phyloP scores from a whole-genome alignment of 2,888 invertebrate species.

The Aphidius colemani region DNA sequence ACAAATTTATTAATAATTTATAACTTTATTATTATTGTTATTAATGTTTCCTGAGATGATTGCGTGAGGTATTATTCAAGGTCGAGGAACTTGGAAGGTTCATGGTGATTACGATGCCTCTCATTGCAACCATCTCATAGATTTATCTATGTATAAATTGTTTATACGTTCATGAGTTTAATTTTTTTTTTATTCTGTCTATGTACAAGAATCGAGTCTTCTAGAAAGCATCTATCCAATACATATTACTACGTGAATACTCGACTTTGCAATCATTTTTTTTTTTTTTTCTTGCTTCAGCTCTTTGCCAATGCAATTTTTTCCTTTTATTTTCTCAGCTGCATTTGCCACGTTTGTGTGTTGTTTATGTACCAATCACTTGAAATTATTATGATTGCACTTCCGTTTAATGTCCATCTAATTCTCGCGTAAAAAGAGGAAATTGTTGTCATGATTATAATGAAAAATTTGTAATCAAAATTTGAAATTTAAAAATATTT shows the following conservation, averaged over 20 bases:
- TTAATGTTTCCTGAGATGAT: constrained; percentile 19
- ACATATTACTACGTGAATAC: not conserved
- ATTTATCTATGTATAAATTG: constrained; percentile 16
- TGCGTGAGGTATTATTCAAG: constrained; percentile 40
- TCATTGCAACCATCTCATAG: constrained; percentile 14
- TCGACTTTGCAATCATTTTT: constrained; percentile 14
- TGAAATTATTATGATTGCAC: constrained; percentile 30
- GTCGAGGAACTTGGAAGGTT: constrained; percentile 37
- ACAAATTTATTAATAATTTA: not conserved
- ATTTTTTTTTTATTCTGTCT: constrained; percentile 1
- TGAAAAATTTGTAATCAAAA: too few relatives aligned
- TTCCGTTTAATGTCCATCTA: constrained; percentile 29
- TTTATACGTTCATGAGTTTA: not conserved
- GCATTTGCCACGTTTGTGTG: not conserved
- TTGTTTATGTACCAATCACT: not conserved
- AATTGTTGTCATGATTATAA: too few relatives aligned
- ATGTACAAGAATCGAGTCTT: too few relatives aligned
- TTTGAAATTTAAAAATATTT: too few relatives aligned
- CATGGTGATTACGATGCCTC: constrained; percentile 26
- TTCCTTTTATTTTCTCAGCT: not conserved
- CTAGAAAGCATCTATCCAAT: too few relatives aligned
- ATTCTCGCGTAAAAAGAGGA: too few relatives aligned
- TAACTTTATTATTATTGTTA: not conserved
- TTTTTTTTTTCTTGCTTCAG: too few relatives aligned
- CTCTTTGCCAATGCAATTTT: constrained; percentile 3